Evolutionary conservation across 2,888 invertebrate genomes (phyloP).

Genomic region (Phytoseiulus persimilis): DNA sequence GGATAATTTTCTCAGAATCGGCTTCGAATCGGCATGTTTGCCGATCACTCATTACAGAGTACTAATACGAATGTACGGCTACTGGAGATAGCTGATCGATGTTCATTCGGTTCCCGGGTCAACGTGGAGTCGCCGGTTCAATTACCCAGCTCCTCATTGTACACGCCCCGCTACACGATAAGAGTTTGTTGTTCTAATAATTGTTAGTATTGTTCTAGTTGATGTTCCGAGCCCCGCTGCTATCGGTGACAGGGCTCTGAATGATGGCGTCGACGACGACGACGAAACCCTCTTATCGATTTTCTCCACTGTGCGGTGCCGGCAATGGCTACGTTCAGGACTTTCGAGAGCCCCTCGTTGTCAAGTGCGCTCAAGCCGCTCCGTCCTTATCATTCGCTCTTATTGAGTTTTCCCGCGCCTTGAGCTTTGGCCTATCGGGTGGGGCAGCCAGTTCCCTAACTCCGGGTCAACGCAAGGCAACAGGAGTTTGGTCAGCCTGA

Average conservation of each 20-base stretch:
- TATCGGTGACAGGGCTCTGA: not conserved
- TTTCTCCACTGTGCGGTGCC: not conserved
- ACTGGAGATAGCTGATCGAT: not conserved
- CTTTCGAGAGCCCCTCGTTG: no score
- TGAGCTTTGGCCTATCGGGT: no score
- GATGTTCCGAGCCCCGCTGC: not conserved
- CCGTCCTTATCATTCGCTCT: no score
- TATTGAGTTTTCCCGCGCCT: no score
- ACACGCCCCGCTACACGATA: not conserved
- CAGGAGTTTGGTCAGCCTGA: no score
- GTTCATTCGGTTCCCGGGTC: not conserved
- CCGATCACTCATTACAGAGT: not conserved
- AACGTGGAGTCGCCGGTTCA: not conserved
- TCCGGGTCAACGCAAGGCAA: no score
- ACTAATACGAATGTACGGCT: not conserved
- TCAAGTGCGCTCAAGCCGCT: no score
- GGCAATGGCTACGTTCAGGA: no score
- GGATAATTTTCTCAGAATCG: not conserved
- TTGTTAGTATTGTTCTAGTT: not conserved
- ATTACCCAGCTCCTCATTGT: not conserved
- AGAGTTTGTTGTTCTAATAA: not conserved
- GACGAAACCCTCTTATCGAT: not conserved
- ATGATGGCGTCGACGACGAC: not conserved
- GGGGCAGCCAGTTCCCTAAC: no score
- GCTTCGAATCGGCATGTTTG: not conserved